Conservation (phyloP, 2,888 invertebrate species). For the Dinocampus coccinellae region DNA sequence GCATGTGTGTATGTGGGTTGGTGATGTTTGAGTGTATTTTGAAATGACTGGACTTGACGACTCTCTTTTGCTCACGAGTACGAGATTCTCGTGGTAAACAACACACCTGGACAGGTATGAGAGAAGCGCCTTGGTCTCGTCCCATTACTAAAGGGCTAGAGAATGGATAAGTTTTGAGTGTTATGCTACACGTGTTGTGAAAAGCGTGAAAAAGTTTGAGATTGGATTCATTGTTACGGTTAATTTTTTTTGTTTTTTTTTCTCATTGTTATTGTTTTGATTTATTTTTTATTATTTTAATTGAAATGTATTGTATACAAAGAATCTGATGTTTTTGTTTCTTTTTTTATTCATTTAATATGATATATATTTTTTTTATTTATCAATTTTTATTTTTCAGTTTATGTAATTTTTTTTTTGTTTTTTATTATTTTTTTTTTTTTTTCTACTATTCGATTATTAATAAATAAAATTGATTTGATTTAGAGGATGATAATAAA, state of each 20-base stretch:
- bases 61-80: background rate
- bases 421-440: background rate
- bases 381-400: background rate
- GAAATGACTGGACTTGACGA: slow-evolving; percentile 18
- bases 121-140: background rate
- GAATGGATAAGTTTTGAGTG: slow-evolving; percentile 12
- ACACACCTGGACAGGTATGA: slow-evolving; percentile 30
- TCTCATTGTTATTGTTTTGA: background rate
- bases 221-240: slow-evolving; percentile 8
- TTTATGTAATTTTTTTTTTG: background rate
- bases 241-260: background rate
- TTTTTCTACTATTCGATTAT: background rate
- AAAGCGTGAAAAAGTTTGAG: slow-evolving; percentile 33
- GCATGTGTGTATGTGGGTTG: background rate
- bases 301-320: slow-evolving; percentile 4
- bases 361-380: background rate
- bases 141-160: slow-evolving; percentile 18
- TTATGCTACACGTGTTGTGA: slow-evolving; percentile 29
- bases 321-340: background rate
- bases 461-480: background rate
- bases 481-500: background rate
- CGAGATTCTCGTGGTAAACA: slow-evolving; percentile 2
- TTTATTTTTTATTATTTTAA: slow-evolving; percentile 26
- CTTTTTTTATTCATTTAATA: background rate
- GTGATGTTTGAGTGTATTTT: slow-evolving; percentile 12